Base-by-base conservation (phyloP, 2,113 vertebrate species). In the Pogona vitticeps region DNA sequence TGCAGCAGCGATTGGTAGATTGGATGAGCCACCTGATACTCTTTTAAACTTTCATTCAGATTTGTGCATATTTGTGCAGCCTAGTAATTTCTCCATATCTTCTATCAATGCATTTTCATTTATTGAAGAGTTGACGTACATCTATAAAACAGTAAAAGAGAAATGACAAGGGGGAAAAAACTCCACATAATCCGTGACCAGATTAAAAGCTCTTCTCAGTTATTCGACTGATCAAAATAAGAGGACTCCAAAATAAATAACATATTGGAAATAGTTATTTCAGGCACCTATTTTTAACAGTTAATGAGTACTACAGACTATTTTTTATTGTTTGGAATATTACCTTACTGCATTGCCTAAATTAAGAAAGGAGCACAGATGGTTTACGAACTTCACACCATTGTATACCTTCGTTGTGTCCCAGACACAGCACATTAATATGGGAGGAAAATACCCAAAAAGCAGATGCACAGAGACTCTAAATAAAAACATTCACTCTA, bases 31-130 rank as follows among this genome's bases (percentile, higher is more conserved):
- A n/a, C 10, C 40, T 31, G 38, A 17, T 40, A 40, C 20, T 68
- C 33, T 33, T 59, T 20, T 65, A 36, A 80, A 71, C 59, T 84
- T n/a, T 75, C 56, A 75, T 61, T 59, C 56, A 13, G 80, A n/a
- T 33, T n/a, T 46, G 78, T 65, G 20, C 15, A 10, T 20, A 73
- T 6, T 31, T 14, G 33, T 8, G 0, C 0, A 63, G 18, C 15
- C 82, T 77, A 21, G 65, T 23, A 86, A n/a, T n/a, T n/a, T n/a
- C n/a, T n/a, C n/a, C n/a, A 84, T n/a, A 76, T 46, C 14, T n/a
- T 40, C 38, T 42, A 42, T 63, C 59, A 84, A 63, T 84, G 42
- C 38, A 63, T 84, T 63, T 38, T 84, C 36, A 84, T 84, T 84
- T 75, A 13, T 52, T 36, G 31, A n/a, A n/a, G 21, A 8, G 21